Percentiles rank a stretch among this genome's conserved stretches.
These are phyloP conservation scores for Argyrosomus japonicus DNA, from an alignment of 2,113 vertebrate species.

Conservation along the genomic window DNA sequence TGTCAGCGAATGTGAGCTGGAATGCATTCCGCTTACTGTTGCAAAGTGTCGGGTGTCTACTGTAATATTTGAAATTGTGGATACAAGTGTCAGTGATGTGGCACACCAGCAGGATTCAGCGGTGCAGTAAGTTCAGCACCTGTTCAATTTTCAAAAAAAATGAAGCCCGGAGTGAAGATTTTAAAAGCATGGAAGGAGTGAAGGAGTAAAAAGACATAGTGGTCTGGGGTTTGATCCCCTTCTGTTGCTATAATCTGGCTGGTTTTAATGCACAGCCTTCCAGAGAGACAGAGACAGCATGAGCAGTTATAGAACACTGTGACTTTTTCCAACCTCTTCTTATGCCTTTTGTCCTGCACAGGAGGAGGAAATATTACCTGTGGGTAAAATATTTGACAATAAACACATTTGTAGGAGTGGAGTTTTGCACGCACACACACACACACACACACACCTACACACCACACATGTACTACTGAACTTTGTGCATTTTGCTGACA, in stretches of 20 bases:
- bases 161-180: slow-evolving; percentile 2
- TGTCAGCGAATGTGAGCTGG: background rate
- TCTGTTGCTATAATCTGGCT: background rate
- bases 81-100: background rate
- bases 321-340: background rate
- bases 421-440: background rate
- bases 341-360: no score
- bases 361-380: no score
- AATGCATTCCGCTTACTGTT: background rate
- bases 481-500: no score
- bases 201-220: background rate
- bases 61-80: background rate
- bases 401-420: background rate
- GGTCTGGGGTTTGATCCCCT: background rate
- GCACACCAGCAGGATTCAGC: slow-evolving; percentile 14
- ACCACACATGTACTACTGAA: background rate
- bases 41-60: background rate
- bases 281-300: background rate
- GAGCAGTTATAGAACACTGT: background rate
- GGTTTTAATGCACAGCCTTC: background rate
- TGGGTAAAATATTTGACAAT: background rate
- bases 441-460: background rate
- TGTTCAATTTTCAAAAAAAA: background rate
- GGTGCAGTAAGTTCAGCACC: background rate
- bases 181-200: background rate